Evolutionary conservation across 2,113 vertebrate genomes (phyloP).

Genomic region (Pampusana beccarii): DNA sequence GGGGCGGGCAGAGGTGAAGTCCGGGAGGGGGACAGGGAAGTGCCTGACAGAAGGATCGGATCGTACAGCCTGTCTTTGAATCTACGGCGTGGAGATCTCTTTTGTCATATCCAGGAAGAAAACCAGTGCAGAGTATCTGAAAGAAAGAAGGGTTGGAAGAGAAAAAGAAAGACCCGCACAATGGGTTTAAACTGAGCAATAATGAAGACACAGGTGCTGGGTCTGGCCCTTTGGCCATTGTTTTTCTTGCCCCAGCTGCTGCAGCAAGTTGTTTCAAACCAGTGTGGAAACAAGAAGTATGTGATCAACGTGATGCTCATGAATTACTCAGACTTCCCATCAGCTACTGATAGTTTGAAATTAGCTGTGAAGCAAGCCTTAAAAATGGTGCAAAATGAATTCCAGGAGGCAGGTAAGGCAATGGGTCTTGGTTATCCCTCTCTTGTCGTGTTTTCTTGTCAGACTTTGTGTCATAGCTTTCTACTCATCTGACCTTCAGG

Average conservation of each 20-base stretch:
- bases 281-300: conserved; percentile 47
- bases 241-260: neutral
- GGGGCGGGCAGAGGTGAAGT: conserved; percentile 10
- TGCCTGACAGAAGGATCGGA: neutral
- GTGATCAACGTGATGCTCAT: conserved; percentile 88
- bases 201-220: conserved; percentile 44
- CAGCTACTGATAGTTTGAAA: conserved; percentile 66
- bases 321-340: conserved; percentile 80
- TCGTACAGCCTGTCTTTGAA: neutral
- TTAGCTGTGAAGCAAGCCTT: conserved; percentile 72
- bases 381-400: conserved; percentile 60
- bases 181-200: conserved; percentile 39
- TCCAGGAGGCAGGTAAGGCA: conserved; percentile 67
- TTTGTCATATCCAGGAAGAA: neutral
- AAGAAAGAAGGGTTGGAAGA: neutral
- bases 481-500: neutral
- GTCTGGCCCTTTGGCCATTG: conserved; percentile 45
- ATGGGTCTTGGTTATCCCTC: neutral
- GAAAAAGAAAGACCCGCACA: neutral
- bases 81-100: neutral
- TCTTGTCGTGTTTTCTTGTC: conserved; percentile 37
- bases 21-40: conserved; percentile 8
- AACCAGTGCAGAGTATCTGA: neutral
- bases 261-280: neutral
- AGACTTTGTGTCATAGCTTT: neutral